Evolutionary conservation across 2,888 invertebrate species (phyloP), one percentile per base, ranked within the genome.

Genomic region (Acanthoscelides obtectus): DNA sequence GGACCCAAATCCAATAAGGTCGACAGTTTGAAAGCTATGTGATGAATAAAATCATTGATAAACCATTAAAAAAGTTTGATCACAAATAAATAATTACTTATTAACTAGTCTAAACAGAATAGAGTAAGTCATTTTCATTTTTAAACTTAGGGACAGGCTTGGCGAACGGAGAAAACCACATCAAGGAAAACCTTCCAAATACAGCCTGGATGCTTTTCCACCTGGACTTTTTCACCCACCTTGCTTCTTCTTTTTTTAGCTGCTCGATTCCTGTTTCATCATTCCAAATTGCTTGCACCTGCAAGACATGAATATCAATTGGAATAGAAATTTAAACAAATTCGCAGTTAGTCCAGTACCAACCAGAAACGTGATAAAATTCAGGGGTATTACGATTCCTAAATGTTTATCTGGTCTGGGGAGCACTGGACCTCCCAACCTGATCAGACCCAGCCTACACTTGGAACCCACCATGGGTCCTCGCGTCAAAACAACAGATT

Each of bases 191-290:
- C 19, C 97, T 90, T 22, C 99, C 99, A 86, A 99, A 99, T 2
- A 99, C 99, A 0, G 96, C 92, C 83, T 97, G 97, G 79, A 99
- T 93, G 81, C 96, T 97, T 88, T 96, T 94, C 94, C 98, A 96
- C 69, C 95, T 89, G 0, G 96, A 96, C 81, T 95, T 95, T 80
- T 94, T 94, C 68, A 93, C 94, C 96, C 97, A 97, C 19, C 94
- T 89, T 0, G 96, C 95, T 84, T 97, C 94, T 82, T 99, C 98
- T 82, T 97, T 97, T 86, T 98, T 98, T 81, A 99, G 86, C 86
- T 97, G 96, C 84, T 99, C 99, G 79, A 99, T 99, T 66, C 98
- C 98, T 79, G 99, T 99, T 88, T 99, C 97, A 86, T 99, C 99
- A 82, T 96, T 96, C 92, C 98, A 97, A 83, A 99, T 99, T 22